Base-by-base conservation (phyloP, 2,797 vertebrate species). In the Menidia menidia region DNA sequence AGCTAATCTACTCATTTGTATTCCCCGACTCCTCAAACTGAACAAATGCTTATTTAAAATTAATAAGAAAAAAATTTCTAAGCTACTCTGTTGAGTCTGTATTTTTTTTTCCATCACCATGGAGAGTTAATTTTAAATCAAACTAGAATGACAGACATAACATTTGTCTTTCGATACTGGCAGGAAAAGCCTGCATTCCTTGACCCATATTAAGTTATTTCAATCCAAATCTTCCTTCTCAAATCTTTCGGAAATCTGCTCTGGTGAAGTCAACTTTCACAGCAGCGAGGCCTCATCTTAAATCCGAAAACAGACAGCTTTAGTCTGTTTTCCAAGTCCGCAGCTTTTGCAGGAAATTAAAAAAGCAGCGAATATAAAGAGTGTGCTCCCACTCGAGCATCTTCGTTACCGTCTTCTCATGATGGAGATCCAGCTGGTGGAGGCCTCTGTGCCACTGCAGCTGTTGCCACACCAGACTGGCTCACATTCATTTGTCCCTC, bases 401-500 rank as follows among this genome's bases (percentile, higher is more conserved):
- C 39, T 73, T 47, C 42, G 57, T 50, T 30, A 33, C 42, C 4
- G 42, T 48, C 30, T 53, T n/a, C 43, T 13, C 7, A 4, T 15
- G 44, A 67, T 35, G 15, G 41, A 57, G 67, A 42, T 60, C 19
- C 71, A 80, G 77, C 74, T 80, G 71, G 53, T 74, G 72, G 58
- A 63, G 51, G 62, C 39, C 32, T 59, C 2, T 59, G 41, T n/a
- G 35, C 33, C 1, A 25, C 48, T 68, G 70, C 79, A 82, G 82
- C 75, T 81, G 78, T 6, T 61, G 41, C 35, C 56, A 53, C 74
- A 55, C 67, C 68, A 56, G 58, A 39, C 25, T 55, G 33, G 33
- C 62, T 68, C 62, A 16, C 61, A 47, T 51, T 72, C 62, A 45
- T 60, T 64, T 64, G 62, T 67, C 57, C 41, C 16, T 2, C 75